A percentile compares a stretch with the other conserved stretches of the same genome.
Evolutionary conservation across 35 echinoderm and acorn worm species (phyloP).

Genomic region (Acanthaster planci): DNA sequence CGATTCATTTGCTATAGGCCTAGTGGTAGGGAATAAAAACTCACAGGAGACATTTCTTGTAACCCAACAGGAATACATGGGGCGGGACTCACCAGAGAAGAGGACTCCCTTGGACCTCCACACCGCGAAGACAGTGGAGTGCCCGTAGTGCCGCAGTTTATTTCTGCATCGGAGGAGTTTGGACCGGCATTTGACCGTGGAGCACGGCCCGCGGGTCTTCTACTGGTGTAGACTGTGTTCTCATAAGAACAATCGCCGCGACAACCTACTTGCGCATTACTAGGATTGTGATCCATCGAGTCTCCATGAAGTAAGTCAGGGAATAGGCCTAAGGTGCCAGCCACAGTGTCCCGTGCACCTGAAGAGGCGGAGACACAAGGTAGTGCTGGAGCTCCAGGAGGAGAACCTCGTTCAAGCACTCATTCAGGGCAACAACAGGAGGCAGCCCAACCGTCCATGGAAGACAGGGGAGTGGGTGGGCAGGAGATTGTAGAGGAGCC

Average conservation of each 20-base stretch:
- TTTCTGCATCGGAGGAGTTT: background rate
- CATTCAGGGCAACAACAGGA: too few species aligned
- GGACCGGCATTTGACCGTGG: background rate
- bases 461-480: background rate
- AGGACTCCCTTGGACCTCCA: too few species aligned
- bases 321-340: too few species aligned
- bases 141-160: too few species aligned
- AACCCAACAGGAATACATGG: constrained; percentile 13
- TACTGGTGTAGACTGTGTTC: background rate
- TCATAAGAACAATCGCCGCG: background rate
- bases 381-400: background rate
- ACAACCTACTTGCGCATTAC: constrained; percentile 1
- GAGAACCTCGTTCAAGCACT: background rate
- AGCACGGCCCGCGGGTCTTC: background rate
- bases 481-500: background rate
- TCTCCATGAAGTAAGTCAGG: too few species aligned
- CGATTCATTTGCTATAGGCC: too few species aligned
- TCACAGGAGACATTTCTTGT: too few species aligned
- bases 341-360: too few species aligned
- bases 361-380: background rate
- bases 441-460: too few species aligned
- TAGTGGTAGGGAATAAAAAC: too few species aligned
- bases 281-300: background rate
- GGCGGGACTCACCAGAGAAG: background rate
- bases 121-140: background rate